phyloP scores from a whole-genome alignment of 2,113 vertebrate genomes.

The Malurus melanocephalus region DNA sequence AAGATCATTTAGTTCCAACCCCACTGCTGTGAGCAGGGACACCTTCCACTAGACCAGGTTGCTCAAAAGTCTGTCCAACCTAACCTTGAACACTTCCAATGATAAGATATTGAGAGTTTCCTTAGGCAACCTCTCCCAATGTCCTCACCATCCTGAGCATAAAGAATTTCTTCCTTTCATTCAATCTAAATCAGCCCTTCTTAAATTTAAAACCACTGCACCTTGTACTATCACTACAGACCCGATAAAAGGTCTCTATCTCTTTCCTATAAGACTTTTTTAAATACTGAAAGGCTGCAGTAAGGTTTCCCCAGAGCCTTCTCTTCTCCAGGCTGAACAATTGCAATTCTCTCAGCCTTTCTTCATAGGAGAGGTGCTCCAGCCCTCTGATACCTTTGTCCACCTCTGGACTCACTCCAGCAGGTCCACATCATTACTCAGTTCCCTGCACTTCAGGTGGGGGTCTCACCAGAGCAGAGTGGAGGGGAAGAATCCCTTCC shows the following conservation, averaged over 20 bases:
- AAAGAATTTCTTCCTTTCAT: background rate
- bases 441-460: background rate
- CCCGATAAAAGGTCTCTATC: background rate
- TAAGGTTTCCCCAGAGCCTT: background rate
- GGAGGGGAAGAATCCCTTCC: background rate
- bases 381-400: background rate
- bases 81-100: background rate
- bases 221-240: background rate
- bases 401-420: accelerated
- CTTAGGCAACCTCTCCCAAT: background rate
- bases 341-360: background rate
- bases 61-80: background rate
- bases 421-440: background rate
- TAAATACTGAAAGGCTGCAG: background rate
- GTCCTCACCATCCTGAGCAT: background rate
- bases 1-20: background rate
- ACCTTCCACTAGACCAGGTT: background rate
- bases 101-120: background rate
- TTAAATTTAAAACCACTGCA: background rate
- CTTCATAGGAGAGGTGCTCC: accelerated
- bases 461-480: background rate
- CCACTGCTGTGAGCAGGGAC: background rate
- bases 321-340: background rate
- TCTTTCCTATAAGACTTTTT: background rate
- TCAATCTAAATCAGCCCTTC: background rate